Conservation (phyloP, 2,797 vertebrate genomes). For the Brachyrhaphis roseni region DNA sequence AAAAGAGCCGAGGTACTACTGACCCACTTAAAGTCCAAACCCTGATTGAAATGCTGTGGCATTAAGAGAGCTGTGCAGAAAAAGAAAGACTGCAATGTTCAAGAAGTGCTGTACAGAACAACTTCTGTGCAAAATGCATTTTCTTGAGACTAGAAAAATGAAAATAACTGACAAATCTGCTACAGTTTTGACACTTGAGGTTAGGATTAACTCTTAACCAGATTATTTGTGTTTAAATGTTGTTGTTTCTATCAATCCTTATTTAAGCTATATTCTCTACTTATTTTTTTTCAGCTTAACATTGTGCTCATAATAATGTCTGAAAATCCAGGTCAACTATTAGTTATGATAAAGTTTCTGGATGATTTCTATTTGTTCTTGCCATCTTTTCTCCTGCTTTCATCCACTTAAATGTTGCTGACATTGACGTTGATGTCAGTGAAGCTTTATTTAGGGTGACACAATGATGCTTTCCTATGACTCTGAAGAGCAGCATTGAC, state of each 20-base stretch:
- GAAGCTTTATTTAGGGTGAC: slow-evolving; percentile 1
- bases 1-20: background rate
- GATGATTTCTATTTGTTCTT: background rate
- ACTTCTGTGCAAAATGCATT: background rate
- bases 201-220: background rate
- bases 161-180: background rate
- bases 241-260: background rate
- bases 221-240: background rate
- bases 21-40: background rate
- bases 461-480: slow-evolving; percentile 1
- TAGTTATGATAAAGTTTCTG: background rate
- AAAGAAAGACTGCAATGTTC: background rate
- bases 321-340: background rate
- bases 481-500: slow-evolving; percentile 5
- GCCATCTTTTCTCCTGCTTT: background rate
- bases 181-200: background rate
- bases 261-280: background rate
- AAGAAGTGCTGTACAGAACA: background rate
- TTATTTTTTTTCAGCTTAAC: background rate
- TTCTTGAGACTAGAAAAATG: background rate
- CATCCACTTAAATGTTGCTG: background rate
- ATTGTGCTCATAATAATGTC: background rate
- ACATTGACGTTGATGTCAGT: slow-evolving; percentile 3
- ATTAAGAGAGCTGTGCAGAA: background rate
- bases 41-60: background rate